Conservation (phyloP, 2,797 vertebrate genomes). For the Eulemur albifrons region DNA sequence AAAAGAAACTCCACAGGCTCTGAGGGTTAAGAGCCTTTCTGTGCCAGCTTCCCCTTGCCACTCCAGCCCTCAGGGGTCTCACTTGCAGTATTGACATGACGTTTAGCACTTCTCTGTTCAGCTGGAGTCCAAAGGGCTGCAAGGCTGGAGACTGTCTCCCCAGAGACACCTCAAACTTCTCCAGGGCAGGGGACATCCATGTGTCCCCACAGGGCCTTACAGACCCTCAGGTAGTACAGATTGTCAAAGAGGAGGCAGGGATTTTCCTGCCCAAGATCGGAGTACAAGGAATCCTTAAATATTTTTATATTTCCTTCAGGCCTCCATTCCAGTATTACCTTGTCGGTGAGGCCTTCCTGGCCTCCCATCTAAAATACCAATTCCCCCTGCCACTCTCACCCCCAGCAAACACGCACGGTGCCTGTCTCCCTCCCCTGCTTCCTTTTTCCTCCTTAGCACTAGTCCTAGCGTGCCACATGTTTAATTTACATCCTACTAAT, state of each 20-base stretch:
- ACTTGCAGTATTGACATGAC: background rate
- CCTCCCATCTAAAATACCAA: background rate
- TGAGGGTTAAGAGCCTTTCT: background rate
- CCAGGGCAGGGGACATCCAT: background rate
- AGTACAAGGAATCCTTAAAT: background rate
- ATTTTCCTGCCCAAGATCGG: background rate
- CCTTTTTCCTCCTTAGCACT: background rate
- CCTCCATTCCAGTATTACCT: background rate
- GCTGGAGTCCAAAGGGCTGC: background rate
- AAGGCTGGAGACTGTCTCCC: background rate
- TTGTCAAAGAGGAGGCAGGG: background rate
- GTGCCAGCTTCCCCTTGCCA: background rate
- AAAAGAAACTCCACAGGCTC: background rate
- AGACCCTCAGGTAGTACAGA: background rate
- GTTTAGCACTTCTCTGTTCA: background rate
- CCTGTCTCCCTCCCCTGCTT: background rate
- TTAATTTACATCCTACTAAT: background rate
- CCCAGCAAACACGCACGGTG: accelerated
- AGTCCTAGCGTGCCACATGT: accelerated
- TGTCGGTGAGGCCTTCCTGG: background rate
- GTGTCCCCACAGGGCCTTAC: background rate
- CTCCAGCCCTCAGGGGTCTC: background rate
- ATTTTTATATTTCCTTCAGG: background rate
- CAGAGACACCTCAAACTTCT: background rate
- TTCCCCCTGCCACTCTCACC: background rate